phyloP scores from a whole-genome alignment of 2,888 invertebrate genomes.

The Dorcus parallelipipedus region DNA sequence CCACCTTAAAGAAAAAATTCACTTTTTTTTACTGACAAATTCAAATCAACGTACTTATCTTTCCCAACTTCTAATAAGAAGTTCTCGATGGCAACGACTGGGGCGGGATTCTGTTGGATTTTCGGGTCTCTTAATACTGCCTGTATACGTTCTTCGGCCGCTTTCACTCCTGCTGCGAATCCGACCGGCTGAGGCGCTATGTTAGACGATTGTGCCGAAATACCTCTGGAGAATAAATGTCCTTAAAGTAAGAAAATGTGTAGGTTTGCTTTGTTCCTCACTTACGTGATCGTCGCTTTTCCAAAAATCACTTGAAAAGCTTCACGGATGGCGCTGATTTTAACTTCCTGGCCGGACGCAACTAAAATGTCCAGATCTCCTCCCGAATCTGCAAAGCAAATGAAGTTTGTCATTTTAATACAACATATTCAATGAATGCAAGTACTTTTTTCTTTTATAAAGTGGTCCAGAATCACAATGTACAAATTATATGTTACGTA shows the following conservation, averaged over 20 bases:
- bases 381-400: constrained; percentile 65
- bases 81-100: constrained; percentile 72
- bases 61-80: constrained; percentile 68
- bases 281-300: constrained; percentile 73
- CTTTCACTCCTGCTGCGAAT: constrained; percentile 69
- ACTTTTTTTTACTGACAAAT: neutral
- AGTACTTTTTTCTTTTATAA: no score
- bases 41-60: constrained; percentile 51
- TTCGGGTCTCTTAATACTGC: constrained; percentile 56
- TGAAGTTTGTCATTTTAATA: neutral
- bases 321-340: constrained; percentile 72
- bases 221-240: constrained; percentile 53
- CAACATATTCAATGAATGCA: no score
- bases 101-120: constrained; percentile 58
- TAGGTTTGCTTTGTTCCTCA: constrained; percentile 8
- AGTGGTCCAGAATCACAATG: no score
- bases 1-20: constrained; percentile 58
- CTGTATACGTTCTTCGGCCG: constrained; percentile 70
- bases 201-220: constrained; percentile 57
- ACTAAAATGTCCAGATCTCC: constrained; percentile 73
- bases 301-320: constrained; percentile 79
- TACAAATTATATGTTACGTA: no score
- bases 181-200: constrained; percentile 77
- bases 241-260: neutral
- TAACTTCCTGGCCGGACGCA: constrained; percentile 73